Evolutionary conservation across 2,113 vertebrate species (phyloP).

Genomic region (Hydropotes inermis): DNA sequence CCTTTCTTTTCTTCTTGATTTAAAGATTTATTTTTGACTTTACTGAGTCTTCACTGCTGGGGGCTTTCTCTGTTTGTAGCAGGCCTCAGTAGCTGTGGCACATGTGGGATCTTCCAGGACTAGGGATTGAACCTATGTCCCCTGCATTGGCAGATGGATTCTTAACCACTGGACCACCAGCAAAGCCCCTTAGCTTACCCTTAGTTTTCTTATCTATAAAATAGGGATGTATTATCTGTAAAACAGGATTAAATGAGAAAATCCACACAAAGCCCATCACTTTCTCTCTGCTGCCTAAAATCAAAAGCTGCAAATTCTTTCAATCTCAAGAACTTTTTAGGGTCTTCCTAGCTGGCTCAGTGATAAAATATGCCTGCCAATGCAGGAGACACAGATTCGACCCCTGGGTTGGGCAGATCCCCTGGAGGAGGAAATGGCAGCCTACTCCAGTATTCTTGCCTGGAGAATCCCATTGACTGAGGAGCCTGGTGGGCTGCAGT

Average conservation of each 20-base stretch:
- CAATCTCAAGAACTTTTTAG: not conserved
- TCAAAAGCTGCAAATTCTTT: not conserved
- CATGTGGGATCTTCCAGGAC: not conserved
- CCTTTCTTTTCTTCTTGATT: not conserved
- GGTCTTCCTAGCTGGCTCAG: not conserved
- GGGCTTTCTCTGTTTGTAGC: not conserved
- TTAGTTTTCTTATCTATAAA: not conserved
- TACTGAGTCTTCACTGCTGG: not conserved
- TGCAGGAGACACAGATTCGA: not conserved
- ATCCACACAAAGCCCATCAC: not conserved
- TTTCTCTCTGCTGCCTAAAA: not conserved
- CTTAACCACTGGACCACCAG: not conserved
- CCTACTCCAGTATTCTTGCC: not conserved
- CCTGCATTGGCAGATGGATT: not conserved
- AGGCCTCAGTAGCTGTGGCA: not conserved
- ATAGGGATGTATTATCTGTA: not conserved
- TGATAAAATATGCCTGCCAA: not conserved
- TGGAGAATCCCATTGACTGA: not conserved
- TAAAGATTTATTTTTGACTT: not conserved
- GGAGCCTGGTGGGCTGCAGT: not conserved
- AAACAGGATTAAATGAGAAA: not conserved
- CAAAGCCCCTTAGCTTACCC: not conserved
- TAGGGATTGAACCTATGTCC: not conserved
- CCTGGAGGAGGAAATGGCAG: not conserved
- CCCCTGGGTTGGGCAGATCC: not conserved